These are phyloP conservation scores for Lepidostoma basale DNA, from an alignment of 1,140 invertebrate species.

Conservation along the genomic window DNA sequence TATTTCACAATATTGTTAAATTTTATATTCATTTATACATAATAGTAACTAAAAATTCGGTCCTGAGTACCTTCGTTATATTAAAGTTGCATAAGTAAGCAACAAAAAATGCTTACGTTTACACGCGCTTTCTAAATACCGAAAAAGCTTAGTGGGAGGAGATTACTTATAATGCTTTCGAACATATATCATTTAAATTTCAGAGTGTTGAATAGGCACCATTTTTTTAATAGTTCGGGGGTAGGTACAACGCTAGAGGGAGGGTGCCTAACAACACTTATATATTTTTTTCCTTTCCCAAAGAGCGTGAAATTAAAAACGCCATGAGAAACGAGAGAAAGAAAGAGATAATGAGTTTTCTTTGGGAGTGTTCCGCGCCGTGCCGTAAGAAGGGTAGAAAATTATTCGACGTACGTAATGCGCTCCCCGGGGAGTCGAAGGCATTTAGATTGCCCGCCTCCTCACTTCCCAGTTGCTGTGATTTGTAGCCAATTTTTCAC, in stretches of 20 bases:
- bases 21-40: too few relatives aligned
- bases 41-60: too few relatives aligned
- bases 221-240: neutral
- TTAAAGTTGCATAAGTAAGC: too few relatives aligned
- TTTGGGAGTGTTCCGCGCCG: neutral
- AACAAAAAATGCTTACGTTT: too few relatives aligned
- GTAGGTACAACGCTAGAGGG: neutral
- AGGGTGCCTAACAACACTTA: neutral
- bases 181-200: conserved; percentile 5
- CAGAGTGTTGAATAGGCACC: neutral
- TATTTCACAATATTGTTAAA: too few relatives aligned
- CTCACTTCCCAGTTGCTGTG: conserved; percentile 3
- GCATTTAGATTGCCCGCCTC: conserved; percentile 5
- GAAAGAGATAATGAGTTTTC: conserved; percentile 18
- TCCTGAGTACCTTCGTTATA: too few relatives aligned
- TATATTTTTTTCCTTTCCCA: conserved; percentile 5
- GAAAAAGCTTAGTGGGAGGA: conserved; percentile 11
- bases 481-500: conserved; percentile 20
- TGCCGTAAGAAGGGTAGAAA: conserved; percentile 4
- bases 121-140: neutral
- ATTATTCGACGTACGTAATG: conserved; percentile 10
- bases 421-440: neutral
- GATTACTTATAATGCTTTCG: conserved; percentile 7
- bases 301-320: conserved; percentile 30
- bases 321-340: conserved; percentile 17